A percentile compares a stretch with the other conserved stretches of the same genome.
Evolutionary conservation across 2,888 invertebrate species (phyloP).

Genomic region (Flexamia atlantica): DNA sequence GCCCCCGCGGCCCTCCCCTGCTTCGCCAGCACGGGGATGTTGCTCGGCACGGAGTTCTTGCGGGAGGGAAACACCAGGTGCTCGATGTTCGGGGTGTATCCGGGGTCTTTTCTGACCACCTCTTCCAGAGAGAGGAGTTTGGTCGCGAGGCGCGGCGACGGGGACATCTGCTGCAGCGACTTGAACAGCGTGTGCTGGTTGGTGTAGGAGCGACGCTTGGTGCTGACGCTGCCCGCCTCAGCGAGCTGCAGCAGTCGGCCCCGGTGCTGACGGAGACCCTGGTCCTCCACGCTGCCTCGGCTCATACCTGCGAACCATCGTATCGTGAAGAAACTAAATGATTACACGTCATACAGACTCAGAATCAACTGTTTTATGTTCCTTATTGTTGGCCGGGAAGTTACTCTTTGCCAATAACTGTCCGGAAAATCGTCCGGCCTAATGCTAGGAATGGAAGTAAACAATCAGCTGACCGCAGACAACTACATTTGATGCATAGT

Average conservation of each 20-base stretch:
- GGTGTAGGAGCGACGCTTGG: constrained; percentile 59
- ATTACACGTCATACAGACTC: too few relatives aligned
- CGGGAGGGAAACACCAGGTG: constrained; percentile 78
- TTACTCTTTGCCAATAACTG: too few relatives aligned
- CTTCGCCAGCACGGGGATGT: constrained; percentile 66
- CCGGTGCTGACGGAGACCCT: constrained; percentile 57
- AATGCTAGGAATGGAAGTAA: too few relatives aligned
- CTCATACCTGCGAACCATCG: constrained; percentile 59
- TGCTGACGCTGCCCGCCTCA: constrained; percentile 19
- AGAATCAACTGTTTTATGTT: too few relatives aligned
- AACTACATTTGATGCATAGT: too few relatives aligned
- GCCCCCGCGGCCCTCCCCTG: constrained; percentile 70
- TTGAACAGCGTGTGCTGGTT: constrained; percentile 61
- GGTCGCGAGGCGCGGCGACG: constrained; percentile 56
- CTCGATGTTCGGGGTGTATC: constrained; percentile 79
- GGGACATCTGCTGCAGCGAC: constrained; percentile 60
- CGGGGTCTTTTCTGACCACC: constrained; percentile 74
- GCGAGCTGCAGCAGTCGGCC: constrained; percentile 61
- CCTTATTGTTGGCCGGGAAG: too few relatives aligned
- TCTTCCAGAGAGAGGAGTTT: constrained; percentile 72
- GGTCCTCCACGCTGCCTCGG: constrained; percentile 59
- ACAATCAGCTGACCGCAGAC: too few relatives aligned
- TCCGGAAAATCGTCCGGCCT: too few relatives aligned
- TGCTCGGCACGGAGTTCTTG: constrained; percentile 75
- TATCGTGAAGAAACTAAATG: too few relatives aligned